Evolutionary conservation across 2,113 vertebrate species (phyloP).

Genomic region (Psammodynastes pulverulentus): DNA sequence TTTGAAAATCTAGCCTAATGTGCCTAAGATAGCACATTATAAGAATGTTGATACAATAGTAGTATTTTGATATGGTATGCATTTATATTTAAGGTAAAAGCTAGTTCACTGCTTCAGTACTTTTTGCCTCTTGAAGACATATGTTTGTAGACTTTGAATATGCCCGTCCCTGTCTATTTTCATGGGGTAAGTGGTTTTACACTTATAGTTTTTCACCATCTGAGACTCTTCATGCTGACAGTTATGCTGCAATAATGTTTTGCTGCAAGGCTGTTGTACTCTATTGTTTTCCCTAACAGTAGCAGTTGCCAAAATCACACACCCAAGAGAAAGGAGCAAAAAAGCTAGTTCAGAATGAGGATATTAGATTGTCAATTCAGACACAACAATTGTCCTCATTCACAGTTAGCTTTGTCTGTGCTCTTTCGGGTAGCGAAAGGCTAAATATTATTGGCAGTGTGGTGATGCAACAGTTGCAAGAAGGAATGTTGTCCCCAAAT

Average conservation of each 20-base stretch:
- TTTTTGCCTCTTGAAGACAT: background rate
- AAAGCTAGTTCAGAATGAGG: background rate
- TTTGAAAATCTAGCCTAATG: background rate
- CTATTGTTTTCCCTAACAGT: background rate
- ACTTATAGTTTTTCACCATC: background rate
- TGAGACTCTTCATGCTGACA: background rate
- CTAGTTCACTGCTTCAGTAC: background rate
- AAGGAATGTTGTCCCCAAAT: background rate
- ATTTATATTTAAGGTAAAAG: background rate
- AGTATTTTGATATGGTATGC: background rate
- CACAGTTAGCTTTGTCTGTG: background rate
- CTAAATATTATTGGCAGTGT: background rate
- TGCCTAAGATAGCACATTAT: background rate
- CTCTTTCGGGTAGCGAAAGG: background rate
- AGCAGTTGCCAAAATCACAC: background rate
- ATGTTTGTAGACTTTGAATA: background rate
- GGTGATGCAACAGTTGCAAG: background rate
- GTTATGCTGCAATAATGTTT: background rate
- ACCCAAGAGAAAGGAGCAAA: background rate
- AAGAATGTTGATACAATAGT: background rate
- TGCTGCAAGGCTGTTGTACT: background rate
- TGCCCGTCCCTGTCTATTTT: background rate
- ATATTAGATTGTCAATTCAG: background rate
- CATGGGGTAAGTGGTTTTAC: background rate
- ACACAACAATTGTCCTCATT: background rate